Evolutionary conservation across 1,140 invertebrate genomes (phyloP).

Genomic region (Leptoteleia sp.): DNA sequence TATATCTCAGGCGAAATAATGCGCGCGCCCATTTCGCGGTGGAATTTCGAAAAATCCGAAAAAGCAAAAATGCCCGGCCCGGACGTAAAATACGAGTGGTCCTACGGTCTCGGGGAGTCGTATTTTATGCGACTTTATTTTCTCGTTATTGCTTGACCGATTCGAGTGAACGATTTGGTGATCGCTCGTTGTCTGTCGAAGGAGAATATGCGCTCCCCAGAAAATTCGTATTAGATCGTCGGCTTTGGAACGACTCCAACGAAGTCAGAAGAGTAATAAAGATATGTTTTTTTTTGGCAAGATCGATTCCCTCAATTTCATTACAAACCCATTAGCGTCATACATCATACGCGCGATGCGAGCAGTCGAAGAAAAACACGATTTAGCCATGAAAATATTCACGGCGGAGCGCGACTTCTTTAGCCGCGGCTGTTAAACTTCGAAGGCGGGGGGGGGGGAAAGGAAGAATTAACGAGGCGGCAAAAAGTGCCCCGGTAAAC

Average conservation of each 20-base stretch:
- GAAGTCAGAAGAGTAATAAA: conserved; percentile 52
- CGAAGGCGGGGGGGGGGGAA: conserved; percentile 12
- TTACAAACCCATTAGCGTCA: conserved; percentile 53
- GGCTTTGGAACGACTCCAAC: conserved; percentile 42
- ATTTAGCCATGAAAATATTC: conserved; percentile 32
- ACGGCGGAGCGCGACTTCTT: conserved; percentile 21
- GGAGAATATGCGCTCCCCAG: conserved; percentile 57
- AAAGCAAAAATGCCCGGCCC: conserved; percentile 16
- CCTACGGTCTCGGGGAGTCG: conserved; percentile 24
- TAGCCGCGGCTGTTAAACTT: conserved; percentile 20
- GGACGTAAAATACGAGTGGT: conserved; percentile 39
- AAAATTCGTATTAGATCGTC: conserved; percentile 54
- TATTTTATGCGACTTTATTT: conserved; percentile 55
- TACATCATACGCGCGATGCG: conserved; percentile 37
- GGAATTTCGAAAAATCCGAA: conserved; percentile 27
- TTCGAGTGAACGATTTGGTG: conserved; percentile 56
- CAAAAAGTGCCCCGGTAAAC: conserved; percentile 17
- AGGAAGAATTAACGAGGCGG: conserved; percentile 34
- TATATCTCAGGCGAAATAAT: conserved; percentile 15
- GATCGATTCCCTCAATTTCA: conserved; percentile 55
- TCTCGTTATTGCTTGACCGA: conserved; percentile 60
- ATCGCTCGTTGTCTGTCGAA: conserved; percentile 50
- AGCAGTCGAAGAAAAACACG: conserved; percentile 38
- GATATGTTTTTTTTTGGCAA: conserved; percentile 48
- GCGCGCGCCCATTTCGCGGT: conserved; percentile 21